phyloP scores from a whole-genome alignment of 2,888 invertebrate species.

The Carcina quercana region DNA sequence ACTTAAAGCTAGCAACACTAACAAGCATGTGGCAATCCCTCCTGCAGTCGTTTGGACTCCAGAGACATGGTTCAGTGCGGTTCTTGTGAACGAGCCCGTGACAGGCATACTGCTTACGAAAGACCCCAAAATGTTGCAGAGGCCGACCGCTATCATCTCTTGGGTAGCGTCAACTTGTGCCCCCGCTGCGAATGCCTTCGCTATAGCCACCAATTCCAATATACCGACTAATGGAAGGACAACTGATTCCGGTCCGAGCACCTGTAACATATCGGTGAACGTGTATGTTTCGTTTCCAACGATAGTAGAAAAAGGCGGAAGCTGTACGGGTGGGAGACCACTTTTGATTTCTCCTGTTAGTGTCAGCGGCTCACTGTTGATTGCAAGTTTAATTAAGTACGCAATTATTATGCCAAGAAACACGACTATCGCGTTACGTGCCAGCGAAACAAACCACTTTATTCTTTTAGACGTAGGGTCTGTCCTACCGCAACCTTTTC shows the following conservation, averaged over 20 bases:
- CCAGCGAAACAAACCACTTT: constrained; percentile 79
- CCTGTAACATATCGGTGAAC: constrained; percentile 77
- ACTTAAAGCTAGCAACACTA: constrained; percentile 86
- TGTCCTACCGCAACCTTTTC: constrained; percentile 66
- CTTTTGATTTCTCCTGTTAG: constrained; percentile 79
- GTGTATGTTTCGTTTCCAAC: constrained; percentile 73
- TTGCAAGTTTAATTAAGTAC: constrained; percentile 38
- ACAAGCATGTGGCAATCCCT: constrained; percentile 82
- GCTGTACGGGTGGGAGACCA: constrained; percentile 79
- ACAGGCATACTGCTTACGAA: constrained; percentile 92
- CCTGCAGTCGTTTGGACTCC: constrained; percentile 91
- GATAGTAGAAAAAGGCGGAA: constrained; percentile 79
- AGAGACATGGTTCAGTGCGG: constrained; percentile 92
- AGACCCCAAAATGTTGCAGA: constrained; percentile 87
- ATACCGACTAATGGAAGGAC: constrained; percentile 83
- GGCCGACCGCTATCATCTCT: constrained; percentile 92
- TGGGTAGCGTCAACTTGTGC: constrained; percentile 90
- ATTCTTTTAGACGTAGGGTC: constrained; percentile 56
- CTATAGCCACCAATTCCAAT: constrained; percentile 82
- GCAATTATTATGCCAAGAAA: constrained; percentile 81
- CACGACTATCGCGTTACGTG: constrained; percentile 88
- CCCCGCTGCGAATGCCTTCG: constrained; percentile 86
- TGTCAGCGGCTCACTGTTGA: constrained; percentile 70
- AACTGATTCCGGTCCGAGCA: constrained; percentile 74
- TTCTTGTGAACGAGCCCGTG: constrained; percentile 89